These are phyloP conservation scores for Liodrosophila aerea DNA, from an alignment of 2,888 invertebrate genomes.

Conservation along the genomic window DNA sequence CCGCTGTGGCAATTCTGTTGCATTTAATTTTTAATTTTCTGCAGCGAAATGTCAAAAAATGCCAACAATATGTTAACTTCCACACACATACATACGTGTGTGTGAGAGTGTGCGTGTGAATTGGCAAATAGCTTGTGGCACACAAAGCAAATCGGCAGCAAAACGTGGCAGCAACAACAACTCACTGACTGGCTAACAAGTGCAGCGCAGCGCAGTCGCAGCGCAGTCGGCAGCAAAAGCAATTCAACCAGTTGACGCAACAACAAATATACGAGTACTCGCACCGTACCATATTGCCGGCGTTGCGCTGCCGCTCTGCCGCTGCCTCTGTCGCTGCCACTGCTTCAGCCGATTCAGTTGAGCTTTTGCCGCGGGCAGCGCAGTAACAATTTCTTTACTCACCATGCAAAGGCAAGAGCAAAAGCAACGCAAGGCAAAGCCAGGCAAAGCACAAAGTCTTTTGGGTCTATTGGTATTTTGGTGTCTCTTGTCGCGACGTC, in stretches of 20 bases:
- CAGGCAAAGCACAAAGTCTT: too few relatives aligned
- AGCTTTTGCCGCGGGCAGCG: conserved; percentile 55
- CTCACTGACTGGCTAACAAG: conserved; percentile 45
- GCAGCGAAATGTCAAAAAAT: conserved; percentile 47
- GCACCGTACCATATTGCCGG: conserved; percentile 9
- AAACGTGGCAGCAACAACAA: conserved; percentile 52
- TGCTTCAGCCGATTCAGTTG: too few relatives aligned
- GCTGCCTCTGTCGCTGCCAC: conserved; percentile 1
- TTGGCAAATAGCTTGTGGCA: conserved; percentile 49
- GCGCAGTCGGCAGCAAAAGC: conserved; percentile 28
- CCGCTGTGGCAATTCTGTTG: too few relatives aligned
- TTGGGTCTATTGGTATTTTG: too few relatives aligned
- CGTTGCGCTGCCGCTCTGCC: conserved; percentile 9
- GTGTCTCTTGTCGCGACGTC: too few relatives aligned
- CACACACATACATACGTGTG: conserved; percentile 16
- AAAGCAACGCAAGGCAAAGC: conserved; percentile 26
- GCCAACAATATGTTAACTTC: conserved; percentile 71
- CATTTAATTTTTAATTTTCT: conserved; percentile 29
- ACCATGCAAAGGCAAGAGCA: too few relatives aligned
- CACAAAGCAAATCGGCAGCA: conserved; percentile 47
- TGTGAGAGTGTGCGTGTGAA: conserved; percentile 30
- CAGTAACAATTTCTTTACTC: conserved; percentile 35
- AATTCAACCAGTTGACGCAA: conserved; percentile 64
- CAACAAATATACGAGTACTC: conserved; percentile 17
- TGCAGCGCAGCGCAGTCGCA: conserved; percentile 50